Base-by-base conservation (phyloP, 1,140 invertebrate genomes). In the Cyrtorhinus lividipennis region DNA sequence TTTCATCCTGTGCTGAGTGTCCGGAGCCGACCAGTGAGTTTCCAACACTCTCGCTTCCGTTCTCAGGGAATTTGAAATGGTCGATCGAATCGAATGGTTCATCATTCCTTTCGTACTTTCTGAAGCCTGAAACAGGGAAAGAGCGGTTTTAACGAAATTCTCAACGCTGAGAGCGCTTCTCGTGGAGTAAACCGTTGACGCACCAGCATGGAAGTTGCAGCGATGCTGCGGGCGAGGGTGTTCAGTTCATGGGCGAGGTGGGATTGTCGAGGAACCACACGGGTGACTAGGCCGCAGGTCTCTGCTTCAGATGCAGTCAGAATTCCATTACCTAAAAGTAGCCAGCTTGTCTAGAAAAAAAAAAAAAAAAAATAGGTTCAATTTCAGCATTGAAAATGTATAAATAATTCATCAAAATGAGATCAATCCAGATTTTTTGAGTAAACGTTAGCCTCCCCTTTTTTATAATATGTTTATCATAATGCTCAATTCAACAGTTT, bases 271-370 rank as follows among this genome's bases (percentile, higher is more conserved):
- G 83, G 86, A 22, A 89, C 70, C 22, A 84, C 76, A 70, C 83
- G 79, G 20, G 84, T 82, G 15, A 88, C 82, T 15, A 91, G 75
- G 1, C 87, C 87, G 65, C 79, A 78, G 27, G 77, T 76, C 48
- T 81, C 70, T 15, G 86, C 87, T 71, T 89, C 85, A 38, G 77
- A 78, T 1, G 86, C 84, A 2, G 83, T 85, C 66, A 90, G 69
- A 60, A 78, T 80, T 58, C 82, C 78, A 18, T 83, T 81, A 24
- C 81, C 81, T 68, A 86, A 78, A 8, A 89, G 70, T 69, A 89
- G 73, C 67, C 86, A 83, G 62, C 79, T 81, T 22, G 82, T 77
- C 84, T 86, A 68, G 24, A 80, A 77, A 62, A 63, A 68, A 71
- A 71, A 65, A 65, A 30, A 27, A 10, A n/a, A n/a, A n/a, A n/a